These are phyloP conservation scores for Paracentrotus lividus DNA, from an alignment of 53 echinoderm and acorn worm genomes.

Conservation along the genomic window DNA sequence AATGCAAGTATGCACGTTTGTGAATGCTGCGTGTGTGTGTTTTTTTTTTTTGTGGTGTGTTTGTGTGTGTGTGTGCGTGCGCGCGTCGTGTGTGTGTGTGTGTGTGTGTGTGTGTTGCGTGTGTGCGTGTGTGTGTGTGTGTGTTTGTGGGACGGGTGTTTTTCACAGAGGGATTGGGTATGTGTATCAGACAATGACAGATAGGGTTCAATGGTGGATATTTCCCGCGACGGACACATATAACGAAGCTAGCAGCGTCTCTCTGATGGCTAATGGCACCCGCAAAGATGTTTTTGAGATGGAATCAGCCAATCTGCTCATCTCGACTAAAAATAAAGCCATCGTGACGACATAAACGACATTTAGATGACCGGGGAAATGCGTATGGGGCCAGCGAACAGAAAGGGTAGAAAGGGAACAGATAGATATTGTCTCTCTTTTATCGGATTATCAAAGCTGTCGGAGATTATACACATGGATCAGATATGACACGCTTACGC, in stretches of 20 bases:
- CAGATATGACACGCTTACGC: background rate
- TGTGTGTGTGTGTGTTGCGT: background rate
- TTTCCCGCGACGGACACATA: background rate
- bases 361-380: conserved; percentile 4
- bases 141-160: background rate
- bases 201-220: background rate
- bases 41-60: too few relatives aligned
- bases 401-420: background rate
- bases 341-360: conserved; percentile 27
- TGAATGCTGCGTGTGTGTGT: too few relatives aligned
- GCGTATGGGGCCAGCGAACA: background rate
- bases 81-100: background rate
- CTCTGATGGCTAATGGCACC: background rate
- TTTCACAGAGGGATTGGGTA: too few relatives aligned
- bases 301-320: conserved; percentile 1
- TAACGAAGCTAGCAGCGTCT: background rate
- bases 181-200: background rate
- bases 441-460: background rate
- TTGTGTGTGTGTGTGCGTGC: too few relatives aligned
- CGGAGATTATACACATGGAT: background rate
- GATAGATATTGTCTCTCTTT: background rate
- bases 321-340: background rate
- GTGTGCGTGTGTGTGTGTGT: background rate
- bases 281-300: background rate
- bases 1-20: too few relatives aligned